These are phyloP conservation scores for Yasuhikotakia modesta DNA, from an alignment of 2,797 vertebrate species.

Conservation along the genomic window DNA sequence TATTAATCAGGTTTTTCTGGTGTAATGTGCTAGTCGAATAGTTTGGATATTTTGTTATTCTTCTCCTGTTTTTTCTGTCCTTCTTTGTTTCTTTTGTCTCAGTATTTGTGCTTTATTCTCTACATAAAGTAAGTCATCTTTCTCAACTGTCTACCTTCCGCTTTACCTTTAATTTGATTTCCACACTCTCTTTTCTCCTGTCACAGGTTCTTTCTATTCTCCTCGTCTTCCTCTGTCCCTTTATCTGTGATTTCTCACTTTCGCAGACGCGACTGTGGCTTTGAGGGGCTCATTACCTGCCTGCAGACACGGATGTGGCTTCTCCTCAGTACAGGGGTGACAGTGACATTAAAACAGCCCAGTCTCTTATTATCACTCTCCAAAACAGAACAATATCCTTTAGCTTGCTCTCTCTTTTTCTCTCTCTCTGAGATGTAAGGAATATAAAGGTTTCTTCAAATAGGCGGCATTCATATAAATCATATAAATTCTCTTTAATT, in stretches of 20 bases:
- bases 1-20: slow-evolving; percentile 44
- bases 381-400: slow-evolving; percentile 37
- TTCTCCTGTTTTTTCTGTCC: slow-evolving; percentile 38
- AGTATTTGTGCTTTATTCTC: slow-evolving; percentile 21
- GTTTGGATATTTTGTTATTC: no score
- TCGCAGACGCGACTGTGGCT: no score
- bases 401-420: background rate
- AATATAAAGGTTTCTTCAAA: background rate
- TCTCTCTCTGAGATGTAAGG: background rate
- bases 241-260: slow-evolving; percentile 51
- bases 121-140: slow-evolving; percentile 43
- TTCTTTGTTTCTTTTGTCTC: slow-evolving; percentile 37
- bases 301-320: slow-evolving; percentile 50
- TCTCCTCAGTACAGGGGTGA: slow-evolving; percentile 44
- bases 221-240: slow-evolving; percentile 30
- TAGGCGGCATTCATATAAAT: background rate
- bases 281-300: slow-evolving; percentile 65
- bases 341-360: slow-evolving; percentile 52
- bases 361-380: slow-evolving; percentile 43
- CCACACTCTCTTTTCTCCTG: slow-evolving; percentile 50
- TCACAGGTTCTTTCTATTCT: slow-evolving; percentile 37
- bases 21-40: slow-evolving; percentile 18
- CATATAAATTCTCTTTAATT: background rate
- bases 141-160: slow-evolving; percentile 32
- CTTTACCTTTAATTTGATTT: slow-evolving; percentile 53